Evolutionary conservation across 2,888 invertebrate species (phyloP), one percentile per base, ranked within the genome.

Genomic region (Patella depressa): DNA sequence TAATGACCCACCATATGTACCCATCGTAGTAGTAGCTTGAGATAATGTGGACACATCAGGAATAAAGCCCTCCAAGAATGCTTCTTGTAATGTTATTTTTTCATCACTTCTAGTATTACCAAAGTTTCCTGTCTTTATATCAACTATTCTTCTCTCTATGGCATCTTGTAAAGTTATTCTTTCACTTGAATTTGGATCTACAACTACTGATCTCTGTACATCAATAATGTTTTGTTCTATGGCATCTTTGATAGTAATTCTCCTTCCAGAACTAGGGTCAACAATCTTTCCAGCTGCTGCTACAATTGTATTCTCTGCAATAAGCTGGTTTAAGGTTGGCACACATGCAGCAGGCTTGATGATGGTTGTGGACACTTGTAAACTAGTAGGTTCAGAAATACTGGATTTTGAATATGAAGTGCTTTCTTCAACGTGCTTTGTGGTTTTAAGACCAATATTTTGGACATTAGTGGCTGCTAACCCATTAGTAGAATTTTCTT

Each of bases 151-250:
- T 87, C 95, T 94, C 89, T 96, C 96, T 88, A 98, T 98, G 45
- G 97, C 97, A 93, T 98, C 96, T 81, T 97, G 92, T 82, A 98
- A 93, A 45, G 97, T 96, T 69, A 98, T 93, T 89, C 95, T 94
- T 82, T 90, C 90, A 53, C 92, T 92, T 75, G 96, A 92, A 95
- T 96, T 80, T 96, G 93, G 89, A 80, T 89, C 87, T 65, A 88
- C 81, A 19, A 89, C 79, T 70, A 80, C 81, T 34, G 88, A 88
- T 34, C 81, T 82, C 54, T 82, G 82, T 19, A 82, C 83, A 75
- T 88, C 87, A 19, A 89, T 85, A 19, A 87, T 80, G 80, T 95
- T 95, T 75, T 93, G 87, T 19, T 87, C 85, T 45, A 93, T 86
- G 5, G 91, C 90, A 71, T 92, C 90, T 80, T 88, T 88, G 93